Evolutionary conservation across 2,888 invertebrate species (phyloP).

Genomic region (Holacanthella duospinosa): DNA sequence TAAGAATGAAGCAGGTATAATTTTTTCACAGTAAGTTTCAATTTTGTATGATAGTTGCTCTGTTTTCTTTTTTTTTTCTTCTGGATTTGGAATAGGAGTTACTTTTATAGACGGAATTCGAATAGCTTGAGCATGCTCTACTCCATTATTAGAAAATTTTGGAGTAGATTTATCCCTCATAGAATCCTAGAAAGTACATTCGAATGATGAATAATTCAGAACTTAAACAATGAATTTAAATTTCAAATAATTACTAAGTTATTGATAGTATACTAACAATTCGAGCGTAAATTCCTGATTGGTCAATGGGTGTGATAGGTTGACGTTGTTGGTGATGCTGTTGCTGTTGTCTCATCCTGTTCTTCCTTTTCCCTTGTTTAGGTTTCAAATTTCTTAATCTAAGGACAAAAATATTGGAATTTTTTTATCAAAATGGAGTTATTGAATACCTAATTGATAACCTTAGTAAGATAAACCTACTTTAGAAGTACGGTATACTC

Average conservation of each 20-base stretch:
- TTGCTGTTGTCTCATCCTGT: not conserved
- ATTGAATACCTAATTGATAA: no score
- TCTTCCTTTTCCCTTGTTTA: not conserved
- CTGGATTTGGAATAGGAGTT: not conserved
- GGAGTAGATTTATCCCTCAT: not conserved
- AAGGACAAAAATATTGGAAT: not conserved
- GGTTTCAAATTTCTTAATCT: not conserved
- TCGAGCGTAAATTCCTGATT: no score
- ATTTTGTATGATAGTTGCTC: not conserved
- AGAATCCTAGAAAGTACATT: not conserved
- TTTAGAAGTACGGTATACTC: conserved; percentile 37
- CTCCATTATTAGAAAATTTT: not conserved
- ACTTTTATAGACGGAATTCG: not conserved
- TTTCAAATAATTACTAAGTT: not conserved
- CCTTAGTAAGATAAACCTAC: no score
- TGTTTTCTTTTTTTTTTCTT: not conserved
- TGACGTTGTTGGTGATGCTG: not conserved
- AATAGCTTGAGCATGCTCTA: not conserved
- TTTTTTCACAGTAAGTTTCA: not conserved
- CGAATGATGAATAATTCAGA: not conserved
- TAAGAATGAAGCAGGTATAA: not conserved
- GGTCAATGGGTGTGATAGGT: not conserved
- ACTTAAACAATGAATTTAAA: not conserved
- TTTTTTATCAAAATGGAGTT: no score
- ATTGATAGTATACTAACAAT: no score